Percentiles rank a stretch among this genome's conserved stretches.
These are phyloP conservation scores for Pandemis cinnamomeana DNA, from an alignment of 2,888 invertebrate genomes.

Conservation along the genomic window DNA sequence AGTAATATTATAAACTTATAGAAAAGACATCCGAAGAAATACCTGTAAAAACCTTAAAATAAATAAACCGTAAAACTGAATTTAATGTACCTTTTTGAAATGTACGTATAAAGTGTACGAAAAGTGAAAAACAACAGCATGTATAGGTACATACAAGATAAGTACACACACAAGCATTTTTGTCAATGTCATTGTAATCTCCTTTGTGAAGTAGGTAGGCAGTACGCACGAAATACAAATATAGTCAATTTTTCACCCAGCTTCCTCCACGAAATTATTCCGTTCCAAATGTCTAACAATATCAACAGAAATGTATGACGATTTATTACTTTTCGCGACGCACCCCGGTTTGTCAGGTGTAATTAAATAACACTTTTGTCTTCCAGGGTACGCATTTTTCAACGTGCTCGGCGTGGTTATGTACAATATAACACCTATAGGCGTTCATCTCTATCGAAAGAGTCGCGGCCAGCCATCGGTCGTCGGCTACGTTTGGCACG, in stretches of 20 bases:
- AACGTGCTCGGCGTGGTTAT: conserved; percentile 66
- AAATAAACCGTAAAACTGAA: neutral
- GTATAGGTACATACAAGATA: neutral
- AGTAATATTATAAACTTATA: neutral
- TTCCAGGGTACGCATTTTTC: conserved; percentile 70
- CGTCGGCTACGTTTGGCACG: conserved; percentile 67
- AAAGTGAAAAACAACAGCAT: neutral
- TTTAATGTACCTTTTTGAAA: too few species aligned
- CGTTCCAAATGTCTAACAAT: conserved; percentile 14
- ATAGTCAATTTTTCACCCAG: conserved; percentile 13
- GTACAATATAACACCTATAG: conserved; percentile 67
- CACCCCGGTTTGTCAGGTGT: neutral
- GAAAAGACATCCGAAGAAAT: neutral
- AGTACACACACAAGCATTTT: conserved; percentile 7
- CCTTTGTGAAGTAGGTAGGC: conserved; percentile 11
- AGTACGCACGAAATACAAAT: conserved; percentile 15
- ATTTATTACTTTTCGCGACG: conserved; percentile 14
- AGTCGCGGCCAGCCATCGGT: conserved; percentile 55
- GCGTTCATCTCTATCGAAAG: conserved; percentile 57
- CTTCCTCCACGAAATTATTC: conserved; percentile 6
- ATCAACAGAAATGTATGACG: conserved; percentile 9
- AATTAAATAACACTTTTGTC: conserved; percentile 25
- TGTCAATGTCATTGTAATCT: conserved; percentile 7
- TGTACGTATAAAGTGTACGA: too few species aligned
- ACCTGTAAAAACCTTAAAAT: neutral